phyloP scores from a whole-genome alignment of 2,888 invertebrate species.

The Morinoia aosen region DNA sequence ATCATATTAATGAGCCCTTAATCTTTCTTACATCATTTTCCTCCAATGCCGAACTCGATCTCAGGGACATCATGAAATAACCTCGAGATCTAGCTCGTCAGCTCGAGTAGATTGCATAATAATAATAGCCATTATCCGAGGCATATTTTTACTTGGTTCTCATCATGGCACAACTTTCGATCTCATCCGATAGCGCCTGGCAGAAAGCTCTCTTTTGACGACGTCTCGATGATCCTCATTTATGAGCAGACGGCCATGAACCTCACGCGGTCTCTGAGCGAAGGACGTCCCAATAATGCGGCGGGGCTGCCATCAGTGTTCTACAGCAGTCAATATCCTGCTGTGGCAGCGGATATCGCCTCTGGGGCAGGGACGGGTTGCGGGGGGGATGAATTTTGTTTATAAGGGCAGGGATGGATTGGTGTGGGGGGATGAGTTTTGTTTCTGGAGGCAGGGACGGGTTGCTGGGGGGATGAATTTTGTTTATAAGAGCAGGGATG shows the following conservation, averaged over 20 bases:
- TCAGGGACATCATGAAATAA: not conserved
- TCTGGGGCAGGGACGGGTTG: too few species aligned
- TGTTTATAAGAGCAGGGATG: too few species aligned
- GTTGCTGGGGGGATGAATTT: too few species aligned
- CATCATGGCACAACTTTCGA: not conserved
- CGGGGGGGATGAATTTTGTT: too few species aligned
- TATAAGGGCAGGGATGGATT: too few species aligned
- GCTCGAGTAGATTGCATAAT: not conserved
- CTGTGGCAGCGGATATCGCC: not conserved
- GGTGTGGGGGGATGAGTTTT: too few species aligned
- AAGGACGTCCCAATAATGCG: not conserved
- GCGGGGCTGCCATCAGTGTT: not conserved
- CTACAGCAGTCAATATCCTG: not conserved
- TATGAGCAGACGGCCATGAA: not conserved
- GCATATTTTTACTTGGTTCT: not conserved
- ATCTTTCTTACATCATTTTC: not conserved
- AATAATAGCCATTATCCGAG: not conserved
- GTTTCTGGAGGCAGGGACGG: too few species aligned
- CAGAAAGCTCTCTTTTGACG: not conserved
- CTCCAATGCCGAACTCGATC: not conserved
- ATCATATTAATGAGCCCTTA: not conserved
- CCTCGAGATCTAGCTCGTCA: not conserved
- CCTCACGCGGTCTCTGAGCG: not conserved
- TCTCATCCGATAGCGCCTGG: not conserved
- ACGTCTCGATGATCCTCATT: not conserved